These are phyloP conservation scores for Peromyscus nudipes DNA, from an alignment of 2,797 vertebrate species.

Conservation along the genomic window DNA sequence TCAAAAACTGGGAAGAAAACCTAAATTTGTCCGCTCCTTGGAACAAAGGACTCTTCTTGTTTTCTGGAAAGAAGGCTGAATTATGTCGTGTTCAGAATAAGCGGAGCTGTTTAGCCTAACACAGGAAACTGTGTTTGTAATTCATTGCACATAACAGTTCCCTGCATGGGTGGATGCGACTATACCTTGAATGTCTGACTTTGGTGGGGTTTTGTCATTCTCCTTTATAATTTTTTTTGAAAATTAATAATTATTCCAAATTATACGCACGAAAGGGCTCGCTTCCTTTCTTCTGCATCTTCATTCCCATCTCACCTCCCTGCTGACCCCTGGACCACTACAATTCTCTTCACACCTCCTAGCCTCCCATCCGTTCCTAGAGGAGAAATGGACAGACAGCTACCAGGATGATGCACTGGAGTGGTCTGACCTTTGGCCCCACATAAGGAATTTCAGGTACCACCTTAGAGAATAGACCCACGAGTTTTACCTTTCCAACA, in stretches of 20 bases:
- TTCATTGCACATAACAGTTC: neutral
- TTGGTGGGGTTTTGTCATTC: neutral
- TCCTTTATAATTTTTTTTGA: slow-evolving; percentile 19
- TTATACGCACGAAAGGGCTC: neutral
- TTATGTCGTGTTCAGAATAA: neutral
- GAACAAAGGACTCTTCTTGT: neutral
- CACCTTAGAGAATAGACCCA: neutral
- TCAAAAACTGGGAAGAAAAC: neutral
- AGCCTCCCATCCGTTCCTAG: neutral
- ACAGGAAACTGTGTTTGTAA: neutral
- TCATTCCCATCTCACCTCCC: neutral
- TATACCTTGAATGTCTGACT: neutral
- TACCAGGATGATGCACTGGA: neutral
- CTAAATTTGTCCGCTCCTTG: slow-evolving; percentile 20
- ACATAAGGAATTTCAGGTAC: neutral
- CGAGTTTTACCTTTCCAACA: neutral
- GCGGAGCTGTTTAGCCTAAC: neutral
- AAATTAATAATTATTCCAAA: slow-evolving; percentile 40
- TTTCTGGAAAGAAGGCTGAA: slow-evolving; percentile 1
- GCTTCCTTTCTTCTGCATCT: neutral
- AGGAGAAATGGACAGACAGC: neutral
- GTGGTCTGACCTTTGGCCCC: neutral
- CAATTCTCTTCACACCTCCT: neutral
- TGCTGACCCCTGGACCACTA: neutral
- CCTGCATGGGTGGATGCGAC: neutral